Evolutionary conservation across 2,797 vertebrate genomes (phyloP), one percentile per base, ranked within the genome.

Genomic region (Spea hammondii): DNA sequence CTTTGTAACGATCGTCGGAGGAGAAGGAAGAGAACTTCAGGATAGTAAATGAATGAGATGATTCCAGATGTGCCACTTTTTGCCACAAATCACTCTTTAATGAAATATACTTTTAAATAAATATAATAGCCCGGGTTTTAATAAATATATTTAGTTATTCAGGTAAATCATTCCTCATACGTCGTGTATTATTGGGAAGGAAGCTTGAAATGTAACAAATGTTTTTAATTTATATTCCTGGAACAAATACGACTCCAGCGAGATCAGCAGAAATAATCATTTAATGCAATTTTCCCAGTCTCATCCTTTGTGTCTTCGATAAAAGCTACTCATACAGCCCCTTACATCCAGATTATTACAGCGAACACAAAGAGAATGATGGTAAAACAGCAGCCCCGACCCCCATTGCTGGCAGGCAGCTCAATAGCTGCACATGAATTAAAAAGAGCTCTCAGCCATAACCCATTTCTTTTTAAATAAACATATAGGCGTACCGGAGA

Each of bases 151-250:
- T 32, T 32, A 32, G 32, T 32, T 32, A 32, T 32, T 3, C 32
- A 32, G 32, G 32, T 32, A 32, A 32, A 32, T 32, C 32, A 32
- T 32, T 32, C 32, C 17, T 17, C 17, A 1, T 17, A 17, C 74
- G 46, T n/a, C 54, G 53, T 60, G 65, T 67, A 50, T 76, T 44
- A 60, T 13, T 57, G 55, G 5, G 12, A 32, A 32, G 46, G 12
- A 45, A 49, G 48, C 57, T 54, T 6, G 45, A 68, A 6, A 49
- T 55, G 45, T 17, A 60, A 55, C 66, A 45, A 44, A 77, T 62
- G 75, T 60, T 77, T 55, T 47, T n/a, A 62, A 12, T 70, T 69
- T 45, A 70, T 51, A 60, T 6, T 47, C 17, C 68, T 62, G 75
- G 75, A 60, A 14, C 4, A 3, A 51, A 55, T 50, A 76, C 65